A percentile compares a stretch with the other conserved stretches of the same genome.
These are phyloP conservation scores for Drosophila gunungcola DNA, from an alignment of 1,140 invertebrate genomes.

Conservation along the genomic window DNA sequence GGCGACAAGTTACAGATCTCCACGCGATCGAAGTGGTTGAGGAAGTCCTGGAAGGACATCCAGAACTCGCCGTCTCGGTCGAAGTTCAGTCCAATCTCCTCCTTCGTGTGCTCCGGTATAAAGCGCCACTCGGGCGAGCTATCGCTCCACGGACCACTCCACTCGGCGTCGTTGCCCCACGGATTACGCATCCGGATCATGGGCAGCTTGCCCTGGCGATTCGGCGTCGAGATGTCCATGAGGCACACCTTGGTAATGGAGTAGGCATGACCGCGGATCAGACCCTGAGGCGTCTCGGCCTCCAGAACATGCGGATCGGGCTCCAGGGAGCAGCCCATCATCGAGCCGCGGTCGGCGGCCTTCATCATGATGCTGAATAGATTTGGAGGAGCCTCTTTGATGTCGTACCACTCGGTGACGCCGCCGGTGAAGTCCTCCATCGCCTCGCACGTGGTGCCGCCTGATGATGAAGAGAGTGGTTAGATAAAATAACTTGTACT, in stretches of 20 bases:
- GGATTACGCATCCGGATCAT: slow-evolving; percentile 95
- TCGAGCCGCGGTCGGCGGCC: slow-evolving; percentile 95
- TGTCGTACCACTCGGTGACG: slow-evolving; percentile 97
- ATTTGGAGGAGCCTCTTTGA: slow-evolving; percentile 94
- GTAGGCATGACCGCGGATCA: slow-evolving; percentile 98
- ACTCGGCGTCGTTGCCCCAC: slow-evolving; percentile 99
- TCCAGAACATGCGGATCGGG: slow-evolving; percentile 95
- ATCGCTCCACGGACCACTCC: slow-evolving; percentile 99
- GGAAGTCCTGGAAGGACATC: slow-evolving; percentile 96
- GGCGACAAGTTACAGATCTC: slow-evolving; percentile 99
- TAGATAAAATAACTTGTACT: not conserved
- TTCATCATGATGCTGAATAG: slow-evolving; percentile 96
- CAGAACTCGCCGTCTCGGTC: slow-evolving; percentile 99
- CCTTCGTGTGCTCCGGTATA: slow-evolving; percentile 94
- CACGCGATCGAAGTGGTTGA: slow-evolving; percentile 89
- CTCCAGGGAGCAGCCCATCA: slow-evolving; percentile 99
- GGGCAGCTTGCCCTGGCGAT: slow-evolving; percentile 92
- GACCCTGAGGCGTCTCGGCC: slow-evolving; percentile 94
- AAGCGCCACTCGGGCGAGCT: slow-evolving; percentile 96
- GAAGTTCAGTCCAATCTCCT: slow-evolving; percentile 95
- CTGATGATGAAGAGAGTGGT: slow-evolving; percentile 74
- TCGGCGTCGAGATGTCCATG: slow-evolving; percentile 94
- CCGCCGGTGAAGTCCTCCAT: slow-evolving; percentile 99
- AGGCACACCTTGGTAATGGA: slow-evolving; percentile 96
- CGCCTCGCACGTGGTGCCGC: slow-evolving; percentile 98